Percentiles rank a stretch among this genome's conserved stretches.
Conservation (phyloP, 2,113 vertebrate genomes). For the Charadrius vociferus region DNA sequence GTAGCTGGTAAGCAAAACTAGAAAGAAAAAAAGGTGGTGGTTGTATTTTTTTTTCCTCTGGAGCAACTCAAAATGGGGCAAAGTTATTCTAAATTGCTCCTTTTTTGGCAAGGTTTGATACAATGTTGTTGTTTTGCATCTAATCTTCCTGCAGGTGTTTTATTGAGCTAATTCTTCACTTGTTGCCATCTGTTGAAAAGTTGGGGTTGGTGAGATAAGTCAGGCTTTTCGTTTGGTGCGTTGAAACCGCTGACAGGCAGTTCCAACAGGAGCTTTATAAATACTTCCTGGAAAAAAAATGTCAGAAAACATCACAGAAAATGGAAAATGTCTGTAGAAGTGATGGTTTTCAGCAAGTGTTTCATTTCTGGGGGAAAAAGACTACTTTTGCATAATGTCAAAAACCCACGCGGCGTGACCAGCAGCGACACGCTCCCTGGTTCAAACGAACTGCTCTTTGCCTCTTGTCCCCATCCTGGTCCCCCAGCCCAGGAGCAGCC, state of each 20-base stretch:
- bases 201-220: background rate
- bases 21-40: background rate
- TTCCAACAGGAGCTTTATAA: background rate
- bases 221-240: background rate
- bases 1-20: background rate
- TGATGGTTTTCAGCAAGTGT: background rate
- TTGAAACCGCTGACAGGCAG: background rate
- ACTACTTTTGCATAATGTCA: background rate
- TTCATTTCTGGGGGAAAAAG: background rate
- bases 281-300: background rate
- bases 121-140: background rate
- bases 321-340: background rate
- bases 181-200: background rate
- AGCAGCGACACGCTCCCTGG: rapidly evolving
- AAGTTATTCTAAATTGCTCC: background rate
- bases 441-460: background rate
- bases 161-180: constrained; percentile 32
- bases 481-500: background rate
- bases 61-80: background rate
- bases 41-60: background rate
- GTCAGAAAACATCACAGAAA: background rate
- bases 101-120: background rate
- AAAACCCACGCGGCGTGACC: background rate
- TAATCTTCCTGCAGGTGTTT: constrained; percentile 15
- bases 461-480: background rate